Evolutionary conservation across 2,888 invertebrate genomes (phyloP).

Genomic region (Nomada fabriciana): DNA sequence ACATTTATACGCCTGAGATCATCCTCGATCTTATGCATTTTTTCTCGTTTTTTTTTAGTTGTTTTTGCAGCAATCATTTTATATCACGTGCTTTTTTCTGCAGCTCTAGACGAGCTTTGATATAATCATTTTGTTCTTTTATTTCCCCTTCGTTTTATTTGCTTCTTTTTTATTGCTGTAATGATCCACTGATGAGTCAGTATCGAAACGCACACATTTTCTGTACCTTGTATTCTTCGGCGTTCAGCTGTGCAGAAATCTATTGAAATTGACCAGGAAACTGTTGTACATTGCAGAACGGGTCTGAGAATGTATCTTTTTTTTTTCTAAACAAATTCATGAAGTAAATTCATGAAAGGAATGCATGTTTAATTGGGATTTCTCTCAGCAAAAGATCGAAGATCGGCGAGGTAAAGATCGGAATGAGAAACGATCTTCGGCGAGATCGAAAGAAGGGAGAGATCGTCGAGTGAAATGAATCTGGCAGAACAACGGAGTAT

Average conservation of each 20-base stretch:
- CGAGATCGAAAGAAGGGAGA: slow-evolving; percentile 50
- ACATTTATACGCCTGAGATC: slow-evolving; percentile 38
- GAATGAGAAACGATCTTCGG: slow-evolving; percentile 29
- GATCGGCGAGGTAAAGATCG: slow-evolving; percentile 32
- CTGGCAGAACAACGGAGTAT: slow-evolving; percentile 23
- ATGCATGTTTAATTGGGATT: neutral
- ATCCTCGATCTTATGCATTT: slow-evolving; percentile 45
- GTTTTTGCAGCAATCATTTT: slow-evolving; percentile 47
- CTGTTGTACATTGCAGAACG: neutral
- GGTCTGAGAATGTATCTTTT: too few relatives aligned
- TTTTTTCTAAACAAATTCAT: neutral
- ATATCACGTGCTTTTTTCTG: slow-evolving; percentile 49
- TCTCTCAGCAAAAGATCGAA: slow-evolving; percentile 15
- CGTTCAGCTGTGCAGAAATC: slow-evolving; percentile 14
- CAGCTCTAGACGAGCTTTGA: slow-evolving; percentile 43
- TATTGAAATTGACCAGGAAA: neutral
- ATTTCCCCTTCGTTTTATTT: slow-evolving; percentile 3
- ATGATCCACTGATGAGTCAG: slow-evolving; percentile 9
- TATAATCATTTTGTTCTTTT: slow-evolving; percentile 42
- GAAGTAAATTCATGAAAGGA: neutral
- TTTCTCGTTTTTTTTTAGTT: slow-evolving; percentile 38
- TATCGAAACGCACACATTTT: slow-evolving; percentile 49
- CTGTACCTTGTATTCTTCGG: slow-evolving; percentile 11
- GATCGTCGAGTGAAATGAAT: slow-evolving; percentile 40
- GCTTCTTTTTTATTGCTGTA: neutral